Percentiles rank a stretch among this genome's conserved stretches.
phyloP scores from a whole-genome alignment of 2,113 vertebrate genomes.

The Heloderma charlesbogerti region DNA sequence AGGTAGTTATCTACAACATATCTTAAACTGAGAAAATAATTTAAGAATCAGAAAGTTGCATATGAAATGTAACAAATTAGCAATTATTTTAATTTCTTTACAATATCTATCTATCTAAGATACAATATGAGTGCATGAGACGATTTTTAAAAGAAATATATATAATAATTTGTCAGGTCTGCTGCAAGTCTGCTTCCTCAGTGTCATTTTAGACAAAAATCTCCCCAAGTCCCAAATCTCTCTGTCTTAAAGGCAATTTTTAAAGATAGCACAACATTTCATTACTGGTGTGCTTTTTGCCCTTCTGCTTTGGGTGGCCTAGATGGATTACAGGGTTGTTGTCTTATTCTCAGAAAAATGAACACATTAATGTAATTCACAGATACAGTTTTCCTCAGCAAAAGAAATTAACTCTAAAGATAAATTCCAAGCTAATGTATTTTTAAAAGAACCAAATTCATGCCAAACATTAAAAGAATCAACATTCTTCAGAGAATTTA shows the following conservation, averaged over 20 bases:
- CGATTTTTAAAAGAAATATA: neutral
- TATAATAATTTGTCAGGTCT: neutral
- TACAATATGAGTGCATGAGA: neutral
- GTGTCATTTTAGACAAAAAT: neutral
- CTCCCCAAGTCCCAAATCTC: neutral
- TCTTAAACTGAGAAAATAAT: neutral
- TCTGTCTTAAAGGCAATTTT: neutral
- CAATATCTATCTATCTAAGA: neutral
- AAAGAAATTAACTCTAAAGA: conserved; percentile 5
- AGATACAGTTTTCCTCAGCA: neutral
- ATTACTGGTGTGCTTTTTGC: neutral
- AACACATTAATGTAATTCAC: conserved; percentile 2
- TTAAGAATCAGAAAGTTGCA: neutral
- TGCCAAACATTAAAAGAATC: conserved; percentile 1
- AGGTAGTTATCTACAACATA: neutral
- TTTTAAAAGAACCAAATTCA: neutral
- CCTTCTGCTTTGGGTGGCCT: neutral
- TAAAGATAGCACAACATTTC: neutral
- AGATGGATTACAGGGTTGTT: neutral
- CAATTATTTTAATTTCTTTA: neutral
- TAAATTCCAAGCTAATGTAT: conserved; percentile 5
- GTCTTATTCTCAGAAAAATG: conserved; percentile 9
- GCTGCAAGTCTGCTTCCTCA: neutral
- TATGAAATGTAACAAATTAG: neutral
- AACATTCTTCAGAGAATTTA: neutral